A percentile compares a stretch with the other conserved stretches of the same genome.
Evolutionary conservation across 1,140 invertebrate genomes (phyloP).

Genomic region (Augochlora pura): DNA sequence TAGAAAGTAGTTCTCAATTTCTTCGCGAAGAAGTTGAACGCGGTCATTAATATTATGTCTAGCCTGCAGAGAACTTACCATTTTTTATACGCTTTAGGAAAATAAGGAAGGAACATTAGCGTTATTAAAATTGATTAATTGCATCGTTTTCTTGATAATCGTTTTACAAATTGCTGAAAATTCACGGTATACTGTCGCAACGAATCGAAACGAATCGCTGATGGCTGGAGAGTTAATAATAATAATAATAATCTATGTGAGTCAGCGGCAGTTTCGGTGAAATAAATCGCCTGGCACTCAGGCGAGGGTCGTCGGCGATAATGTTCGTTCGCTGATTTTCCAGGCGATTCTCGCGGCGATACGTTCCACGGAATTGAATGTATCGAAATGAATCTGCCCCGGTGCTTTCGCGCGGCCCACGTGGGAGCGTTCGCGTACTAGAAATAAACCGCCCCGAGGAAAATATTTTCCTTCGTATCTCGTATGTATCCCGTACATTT

Average conservation of each 20-base stretch:
- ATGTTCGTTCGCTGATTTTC: neutral
- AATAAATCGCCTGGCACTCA: neutral
- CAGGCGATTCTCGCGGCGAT: neutral
- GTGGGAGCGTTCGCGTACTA: conserved; percentile 20
- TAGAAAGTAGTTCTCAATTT: no score
- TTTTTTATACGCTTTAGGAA: no score
- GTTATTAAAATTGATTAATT: no score
- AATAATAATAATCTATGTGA: neutral
- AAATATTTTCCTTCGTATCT: conserved; percentile 41
- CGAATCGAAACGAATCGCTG: neutral
- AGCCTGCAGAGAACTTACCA: no score
- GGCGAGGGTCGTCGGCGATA: neutral
- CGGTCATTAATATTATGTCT: no score
- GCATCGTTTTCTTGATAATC: no score
- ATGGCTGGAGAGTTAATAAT: neutral
- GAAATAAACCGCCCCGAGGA: conserved; percentile 29
- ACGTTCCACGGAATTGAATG: neutral
- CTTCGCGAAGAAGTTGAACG: no score
- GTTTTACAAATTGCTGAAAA: no score
- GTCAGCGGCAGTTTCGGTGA: neutral
- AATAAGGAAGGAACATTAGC: no score
- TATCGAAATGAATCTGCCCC: conserved; percentile 3
- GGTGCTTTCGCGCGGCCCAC: neutral
- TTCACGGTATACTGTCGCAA: neutral
- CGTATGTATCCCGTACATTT: conserved; percentile 26